These are phyloP conservation scores for Falco novaeseelandiae DNA, from an alignment of 2,797 vertebrate genomes.

Conservation along the genomic window DNA sequence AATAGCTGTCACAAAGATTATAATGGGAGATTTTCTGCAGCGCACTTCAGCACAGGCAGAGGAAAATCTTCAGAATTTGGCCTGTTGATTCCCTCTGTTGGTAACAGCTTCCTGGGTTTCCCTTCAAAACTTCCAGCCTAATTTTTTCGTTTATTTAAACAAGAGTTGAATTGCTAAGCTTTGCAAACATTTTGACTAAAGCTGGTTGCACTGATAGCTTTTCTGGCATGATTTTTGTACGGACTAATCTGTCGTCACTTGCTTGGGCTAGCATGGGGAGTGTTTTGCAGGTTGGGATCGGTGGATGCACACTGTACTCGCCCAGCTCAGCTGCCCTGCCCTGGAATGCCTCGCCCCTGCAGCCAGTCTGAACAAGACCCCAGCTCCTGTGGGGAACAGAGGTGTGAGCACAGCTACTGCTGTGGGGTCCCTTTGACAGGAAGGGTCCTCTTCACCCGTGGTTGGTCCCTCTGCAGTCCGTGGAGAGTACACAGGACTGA, in stretches of 20 bases:
- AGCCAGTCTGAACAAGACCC: conserved; percentile 34
- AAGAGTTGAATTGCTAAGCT: background rate
- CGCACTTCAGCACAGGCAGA: background rate
- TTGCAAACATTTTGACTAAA: background rate
- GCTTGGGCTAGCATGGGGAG: conserved; percentile 1
- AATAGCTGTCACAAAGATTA: background rate
- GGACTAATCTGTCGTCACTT: conserved; percentile 13
- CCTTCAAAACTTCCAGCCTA: background rate
- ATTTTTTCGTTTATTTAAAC: background rate
- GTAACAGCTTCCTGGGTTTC: background rate
- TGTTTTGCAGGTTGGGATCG: background rate
- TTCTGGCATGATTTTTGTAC: conserved; percentile 7
- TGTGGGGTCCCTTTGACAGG: background rate
- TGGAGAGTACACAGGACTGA: background rate
- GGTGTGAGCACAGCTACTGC: background rate
- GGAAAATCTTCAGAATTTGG: background rate
- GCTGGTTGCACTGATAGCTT: background rate
- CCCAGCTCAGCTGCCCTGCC: background rate
- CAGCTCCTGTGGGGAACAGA: background rate
- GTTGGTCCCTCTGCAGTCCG: background rate
- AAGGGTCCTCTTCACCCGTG: background rate
- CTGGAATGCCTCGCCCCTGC: background rate
- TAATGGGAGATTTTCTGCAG: background rate
- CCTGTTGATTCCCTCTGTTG: background rate
- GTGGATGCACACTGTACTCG: background rate